These are phyloP conservation scores for Pardalotus punctatus DNA, from an alignment of 2,113 vertebrate genomes.

Conservation along the genomic window DNA sequence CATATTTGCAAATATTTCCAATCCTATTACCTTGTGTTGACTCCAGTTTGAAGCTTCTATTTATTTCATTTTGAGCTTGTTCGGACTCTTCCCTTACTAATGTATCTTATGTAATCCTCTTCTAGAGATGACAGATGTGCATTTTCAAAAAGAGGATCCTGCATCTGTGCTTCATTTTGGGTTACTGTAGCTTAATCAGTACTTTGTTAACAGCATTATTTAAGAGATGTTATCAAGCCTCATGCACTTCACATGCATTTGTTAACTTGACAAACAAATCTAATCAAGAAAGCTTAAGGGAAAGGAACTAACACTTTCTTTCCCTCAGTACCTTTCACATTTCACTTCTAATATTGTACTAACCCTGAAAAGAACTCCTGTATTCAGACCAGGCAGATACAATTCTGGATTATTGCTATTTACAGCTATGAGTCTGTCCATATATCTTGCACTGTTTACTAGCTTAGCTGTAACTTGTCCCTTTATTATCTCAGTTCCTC, in stretches of 20 bases:
- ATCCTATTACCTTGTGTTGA: neutral
- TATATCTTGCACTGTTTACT: neutral
- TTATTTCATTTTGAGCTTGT: slow-evolving; percentile 31
- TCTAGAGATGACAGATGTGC: slow-evolving; percentile 38
- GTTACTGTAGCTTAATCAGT: slow-evolving; percentile 39
- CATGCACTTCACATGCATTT: neutral
- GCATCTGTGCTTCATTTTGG: neutral
- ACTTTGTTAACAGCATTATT: slow-evolving; percentile 37
- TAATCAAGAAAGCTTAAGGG: neutral
- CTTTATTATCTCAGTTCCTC: slow-evolving; percentile 31
- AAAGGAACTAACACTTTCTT: neutral
- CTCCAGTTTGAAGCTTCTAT: neutral
- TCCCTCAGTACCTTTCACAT: neutral
- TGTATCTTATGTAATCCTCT: slow-evolving; percentile 14
- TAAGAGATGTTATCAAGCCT: neutral
- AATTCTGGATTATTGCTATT: neutral
- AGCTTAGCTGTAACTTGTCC: slow-evolving; percentile 19
- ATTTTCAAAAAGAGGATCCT: slow-evolving; percentile 38
- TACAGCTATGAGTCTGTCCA: neutral
- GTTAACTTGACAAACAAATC: slow-evolving; percentile 21
- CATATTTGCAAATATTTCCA: neutral
- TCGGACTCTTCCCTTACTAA: neutral
- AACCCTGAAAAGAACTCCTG: neutral
- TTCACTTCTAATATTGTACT: neutral
- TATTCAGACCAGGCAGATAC: neutral